Evolutionary conservation across 2,888 invertebrate genomes (phyloP).

Genomic region (Scotopteryx bipunctaria): DNA sequence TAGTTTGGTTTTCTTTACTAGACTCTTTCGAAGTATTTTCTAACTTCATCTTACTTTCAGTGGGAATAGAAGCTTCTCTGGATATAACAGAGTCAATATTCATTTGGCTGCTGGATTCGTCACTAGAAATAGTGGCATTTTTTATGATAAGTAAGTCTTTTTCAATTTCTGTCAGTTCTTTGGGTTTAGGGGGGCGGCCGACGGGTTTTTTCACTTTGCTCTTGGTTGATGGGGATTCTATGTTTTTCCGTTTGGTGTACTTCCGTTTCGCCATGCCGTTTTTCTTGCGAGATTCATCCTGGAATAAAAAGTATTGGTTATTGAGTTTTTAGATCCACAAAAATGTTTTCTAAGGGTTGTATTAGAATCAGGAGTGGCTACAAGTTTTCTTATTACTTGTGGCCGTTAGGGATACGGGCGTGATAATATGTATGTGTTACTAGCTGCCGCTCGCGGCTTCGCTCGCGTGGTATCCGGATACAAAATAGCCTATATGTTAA

Average conservation of each 20-base stretch:
- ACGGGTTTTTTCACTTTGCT: constrained; percentile 55
- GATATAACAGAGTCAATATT: constrained; percentile 14
- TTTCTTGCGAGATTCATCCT: constrained; percentile 72
- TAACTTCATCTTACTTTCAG: constrained; percentile 5
- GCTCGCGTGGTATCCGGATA: too few species aligned
- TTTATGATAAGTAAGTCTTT: constrained; percentile 73
- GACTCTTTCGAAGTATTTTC: constrained; percentile 14
- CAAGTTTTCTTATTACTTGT: too few species aligned
- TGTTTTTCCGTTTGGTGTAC: constrained; percentile 65
- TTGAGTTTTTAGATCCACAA: too few species aligned
- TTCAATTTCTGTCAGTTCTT: constrained; percentile 71
- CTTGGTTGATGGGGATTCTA: constrained; percentile 58
- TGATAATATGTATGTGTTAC: too few species aligned
- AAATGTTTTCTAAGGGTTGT: too few species aligned
- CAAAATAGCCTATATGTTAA: too few species aligned
- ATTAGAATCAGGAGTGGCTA: too few species aligned
- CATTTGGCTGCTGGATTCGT: constrained; percentile 52
- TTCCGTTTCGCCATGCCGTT: constrained; percentile 53
- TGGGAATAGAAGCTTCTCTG: constrained; percentile 6
- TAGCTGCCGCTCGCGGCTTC: too few species aligned
- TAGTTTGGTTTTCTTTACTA: neutral
- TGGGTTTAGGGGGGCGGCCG: constrained; percentile 60
- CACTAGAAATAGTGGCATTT: constrained; percentile 67
- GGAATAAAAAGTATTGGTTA: constrained; percentile 24
- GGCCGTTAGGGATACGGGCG: too few species aligned